Percentiles rank a stretch among this genome's conserved stretches.
Evolutionary conservation across 2,888 invertebrate species (phyloP).

Genomic region (Agrochola macilenta): DNA sequence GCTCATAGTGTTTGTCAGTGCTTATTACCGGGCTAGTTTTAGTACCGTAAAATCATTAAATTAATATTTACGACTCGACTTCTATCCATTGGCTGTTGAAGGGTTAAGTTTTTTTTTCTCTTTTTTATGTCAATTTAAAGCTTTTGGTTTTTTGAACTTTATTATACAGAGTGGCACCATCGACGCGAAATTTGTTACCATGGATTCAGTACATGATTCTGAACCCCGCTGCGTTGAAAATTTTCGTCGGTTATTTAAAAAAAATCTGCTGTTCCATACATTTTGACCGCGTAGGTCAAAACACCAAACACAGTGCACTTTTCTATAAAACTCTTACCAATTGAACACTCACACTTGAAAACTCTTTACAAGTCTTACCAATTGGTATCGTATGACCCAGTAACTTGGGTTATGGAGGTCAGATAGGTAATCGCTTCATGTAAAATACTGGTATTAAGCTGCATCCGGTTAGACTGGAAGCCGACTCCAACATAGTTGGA

Average conservation of each 20-base stretch:
- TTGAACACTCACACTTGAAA: too few species aligned
- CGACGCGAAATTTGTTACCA: too few species aligned
- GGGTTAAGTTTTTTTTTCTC: constrained; percentile 9
- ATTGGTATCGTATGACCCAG: too few species aligned
- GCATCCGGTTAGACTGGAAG: neutral
- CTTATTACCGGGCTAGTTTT: constrained; percentile 36
- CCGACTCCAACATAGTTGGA: neutral
- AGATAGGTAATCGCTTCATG: neutral
- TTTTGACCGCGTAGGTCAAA: too few species aligned
- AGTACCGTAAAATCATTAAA: constrained; percentile 55
- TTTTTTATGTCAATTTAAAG: neutral
- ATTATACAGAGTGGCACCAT: too few species aligned
- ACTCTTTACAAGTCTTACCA: too few species aligned
- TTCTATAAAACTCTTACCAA: too few species aligned
- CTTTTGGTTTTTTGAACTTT: neutral
- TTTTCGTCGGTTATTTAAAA: too few species aligned
- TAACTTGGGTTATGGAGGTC: neutral
- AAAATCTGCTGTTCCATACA: too few species aligned
- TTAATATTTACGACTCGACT: constrained; percentile 39
- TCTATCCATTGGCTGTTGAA: constrained; percentile 35
- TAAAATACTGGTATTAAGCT: neutral
- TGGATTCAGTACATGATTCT: too few species aligned
- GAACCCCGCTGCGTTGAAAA: too few species aligned
- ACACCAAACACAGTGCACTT: too few species aligned
- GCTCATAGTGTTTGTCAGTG: constrained; percentile 38